Evolutionary conservation across 2,888 invertebrate genomes (phyloP), one percentile per base, ranked within the genome.

Genomic region (Agonopterix arenella): DNA sequence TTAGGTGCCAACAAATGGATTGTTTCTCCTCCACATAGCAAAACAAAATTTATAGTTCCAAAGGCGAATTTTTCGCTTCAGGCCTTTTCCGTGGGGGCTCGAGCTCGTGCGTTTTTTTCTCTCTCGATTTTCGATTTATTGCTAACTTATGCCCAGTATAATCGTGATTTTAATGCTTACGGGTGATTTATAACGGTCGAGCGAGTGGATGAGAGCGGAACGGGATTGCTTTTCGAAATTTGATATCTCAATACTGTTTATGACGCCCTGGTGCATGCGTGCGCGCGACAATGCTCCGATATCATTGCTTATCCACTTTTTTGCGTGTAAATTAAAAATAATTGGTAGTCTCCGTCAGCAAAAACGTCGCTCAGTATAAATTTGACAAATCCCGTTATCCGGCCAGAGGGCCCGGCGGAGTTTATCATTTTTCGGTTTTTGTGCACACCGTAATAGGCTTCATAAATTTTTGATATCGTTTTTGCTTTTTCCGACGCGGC

Each of bases 151-250:
- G 82, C 79, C 77, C 71, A 65, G 77, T 78, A 84, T 85, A 86
- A 89, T 88, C 88, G 83, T 76, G 83, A 84, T 88, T 89, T 88
- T 88, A 89, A 89, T 85, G 84, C 80, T 54, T 62, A 52, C 64
- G 54, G 57, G 71, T 80, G 86, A 89, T 89, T 88, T 89, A 89
- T 74, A 69, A 59, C 79, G 73, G 70, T 70, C 72, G 66, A 65
- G 56, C 63, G 68, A 66, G 63, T 70, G 74, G 73, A 71, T 70
- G 70, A 62, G 68, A 65, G 64, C 51, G 71, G 61, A 64, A 64
- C 76, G 71, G 76, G 76, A 83, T 83, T 81, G 83, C 75, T 76
- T 82, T 77, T 71, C 76, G 88, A 85, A 86, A 88, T 80, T 85
- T 86, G 88, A 89, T 88, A 86, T 84, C 85, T 84, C 78, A 69